Evolutionary conservation across 2,888 invertebrate genomes (phyloP), one percentile per base, ranked within the genome.

Genomic region (Tipula vernalis): DNA sequence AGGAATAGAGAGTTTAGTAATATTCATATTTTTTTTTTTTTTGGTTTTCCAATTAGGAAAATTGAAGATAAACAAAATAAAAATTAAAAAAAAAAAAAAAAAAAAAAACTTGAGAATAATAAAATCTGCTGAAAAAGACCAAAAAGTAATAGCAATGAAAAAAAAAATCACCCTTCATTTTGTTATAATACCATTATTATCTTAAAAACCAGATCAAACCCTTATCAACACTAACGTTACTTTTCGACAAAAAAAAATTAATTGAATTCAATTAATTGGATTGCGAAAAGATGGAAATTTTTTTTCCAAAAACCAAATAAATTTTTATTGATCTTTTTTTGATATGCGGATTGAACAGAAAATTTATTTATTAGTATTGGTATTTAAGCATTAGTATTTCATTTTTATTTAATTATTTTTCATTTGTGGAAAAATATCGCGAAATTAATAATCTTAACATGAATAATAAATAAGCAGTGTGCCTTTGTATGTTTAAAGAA

Each of bases 31-130:
- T 39, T 84, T 36, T 36, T 36, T 36, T 84, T 84, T 84, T 84
- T 84, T 12, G 84, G 5, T 39, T 84, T 84, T 84, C 41, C 84
- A 84, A 84, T 84, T 84, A 84, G 84, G 84, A 84, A 84, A 41
- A 84, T 84, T 84, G 41, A 84, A 84, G 84, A 84, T 84, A 84
- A 84, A 84, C 84, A 84, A 36, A 84, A 84, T 15, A 84, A 41
- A 84, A 84, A 84, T 71, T 57, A 57, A 57, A 57, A 57, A 28
- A 28, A 57, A 57, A 57, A 57, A 28, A 28, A 57, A 57, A 57
- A 57, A 57, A 57, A 57, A 57, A 57, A 51, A 57, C 15, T 57
- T 71, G 71, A 71, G 28, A 71, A 71, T 71, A 71, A 71, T 71
- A 71, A 71, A 71, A 71, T 71, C 71, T 71, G 71, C 71, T 71